Evolutionary conservation across 2,797 vertebrate species (phyloP), one percentile per base, ranked within the genome.

Genomic region (Oreochromis grahami): DNA sequence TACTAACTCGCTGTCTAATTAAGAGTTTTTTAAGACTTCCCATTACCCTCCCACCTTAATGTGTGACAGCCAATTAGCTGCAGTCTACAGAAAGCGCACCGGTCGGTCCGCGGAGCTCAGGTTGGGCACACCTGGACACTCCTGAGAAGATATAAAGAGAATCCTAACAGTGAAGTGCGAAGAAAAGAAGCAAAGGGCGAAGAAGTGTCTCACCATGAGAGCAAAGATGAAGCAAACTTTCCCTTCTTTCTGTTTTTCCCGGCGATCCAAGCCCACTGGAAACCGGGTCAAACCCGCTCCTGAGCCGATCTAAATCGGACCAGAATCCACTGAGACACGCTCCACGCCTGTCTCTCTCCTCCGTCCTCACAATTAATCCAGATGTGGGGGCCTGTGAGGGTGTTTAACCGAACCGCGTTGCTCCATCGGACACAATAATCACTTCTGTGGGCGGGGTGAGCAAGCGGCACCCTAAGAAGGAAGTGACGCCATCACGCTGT

Each of bases 401-500:
- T 11, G 17, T 8, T 7, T 6, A 79, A 15, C 58, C 36, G 36
- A 51, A 65, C 78, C 41, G 81, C 6, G 63, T 77, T 36, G 34
- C 65, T 45, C 56, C 52, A 86, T 84, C 87, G 83, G 88, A 52
- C 55, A 82, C 58, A 83, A 80, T 50, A 81, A 84, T 87, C 87
- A 76, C 79, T 14, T 36, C 76, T 60, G 86, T 87, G 91, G 91
- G 93, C 90, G 90, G 83, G 89, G 87, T n/a, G 1, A 76, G 70
- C 36, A 8, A 36, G 26, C 5, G 29, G 51, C 34, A 11, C 26
- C 21, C 48, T 58, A 77, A 89, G 76, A n/a, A 3, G 89, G 91
- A 91, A 83, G 86, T 93, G 93, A 94, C 93, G 91, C 6, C 38
- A 91, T 60, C 48, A 77, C 78, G 82, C 7, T 9, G 21, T 78